Evolutionary conservation across 2,113 vertebrate genomes (phyloP).

Genomic region (Rhagologus leucostigma): DNA sequence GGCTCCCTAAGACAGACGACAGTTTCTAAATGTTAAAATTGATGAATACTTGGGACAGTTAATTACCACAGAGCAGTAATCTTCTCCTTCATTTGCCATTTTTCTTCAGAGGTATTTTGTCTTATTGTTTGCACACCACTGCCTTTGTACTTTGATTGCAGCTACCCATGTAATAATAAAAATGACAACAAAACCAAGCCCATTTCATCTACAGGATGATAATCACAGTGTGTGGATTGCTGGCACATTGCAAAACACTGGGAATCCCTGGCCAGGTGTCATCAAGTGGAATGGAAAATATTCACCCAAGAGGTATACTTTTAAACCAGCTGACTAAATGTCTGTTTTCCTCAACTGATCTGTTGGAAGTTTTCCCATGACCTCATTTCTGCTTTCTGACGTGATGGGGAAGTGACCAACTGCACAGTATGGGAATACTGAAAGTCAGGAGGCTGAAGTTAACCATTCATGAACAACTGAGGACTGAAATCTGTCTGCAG

Average conservation of each 20-base stretch:
- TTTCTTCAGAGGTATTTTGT: neutral
- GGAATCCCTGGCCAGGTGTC: neutral
- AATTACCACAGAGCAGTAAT: neutral
- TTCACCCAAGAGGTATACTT: neutral
- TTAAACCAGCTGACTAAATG: neutral
- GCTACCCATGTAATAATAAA: neutral
- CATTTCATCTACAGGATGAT: neutral
- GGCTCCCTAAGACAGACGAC: neutral
- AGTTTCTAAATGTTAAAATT: neutral
- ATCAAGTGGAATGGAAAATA: neutral
- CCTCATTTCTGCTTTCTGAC: neutral
- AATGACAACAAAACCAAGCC: neutral
- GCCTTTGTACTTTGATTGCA: neutral
- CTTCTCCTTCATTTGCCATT: neutral
- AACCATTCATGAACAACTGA: neutral
- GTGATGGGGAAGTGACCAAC: neutral
- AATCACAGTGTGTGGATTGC: neutral
- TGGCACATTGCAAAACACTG: neutral
- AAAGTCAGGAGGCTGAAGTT: neutral
- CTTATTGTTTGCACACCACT: neutral
- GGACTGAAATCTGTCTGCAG: neutral
- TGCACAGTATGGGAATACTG: neutral
- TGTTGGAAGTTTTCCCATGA: neutral
- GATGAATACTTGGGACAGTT: neutral
- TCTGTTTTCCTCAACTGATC: neutral